phyloP scores from a whole-genome alignment of 1,140 invertebrate genomes.

The Ooceraea biroi region DNA sequence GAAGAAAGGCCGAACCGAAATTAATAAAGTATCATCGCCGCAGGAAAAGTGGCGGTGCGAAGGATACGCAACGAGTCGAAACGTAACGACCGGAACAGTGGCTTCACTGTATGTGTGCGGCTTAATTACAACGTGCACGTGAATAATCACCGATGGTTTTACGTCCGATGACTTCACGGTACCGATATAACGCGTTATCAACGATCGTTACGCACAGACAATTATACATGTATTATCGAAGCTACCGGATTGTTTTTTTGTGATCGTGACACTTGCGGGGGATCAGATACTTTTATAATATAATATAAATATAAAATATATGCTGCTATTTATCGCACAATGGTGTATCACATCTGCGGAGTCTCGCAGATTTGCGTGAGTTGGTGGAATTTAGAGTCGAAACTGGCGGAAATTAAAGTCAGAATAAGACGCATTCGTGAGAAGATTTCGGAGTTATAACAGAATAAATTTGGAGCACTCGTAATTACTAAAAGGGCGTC shows the following conservation, averaged over 20 bases:
- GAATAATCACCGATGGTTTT: constrained; percentile 27
- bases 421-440: not conserved
- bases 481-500: constrained; percentile 36
- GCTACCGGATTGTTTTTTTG: too few species aligned
- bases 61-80: not conserved
- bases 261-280: not conserved
- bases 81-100: constrained; percentile 17
- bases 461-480: constrained; percentile 25
- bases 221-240: constrained; percentile 3
- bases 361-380: not conserved
- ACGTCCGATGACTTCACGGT: constrained; percentile 34
- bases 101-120: constrained; percentile 13
- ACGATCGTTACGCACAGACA: not conserved
- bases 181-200: constrained; percentile 23
- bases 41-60: not conserved
- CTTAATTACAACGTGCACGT: constrained; percentile 24
- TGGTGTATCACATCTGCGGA: not conserved
- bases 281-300: not conserved
- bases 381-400: constrained; percentile 18
- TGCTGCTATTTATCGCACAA: not conserved
- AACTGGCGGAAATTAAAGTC: too few species aligned
- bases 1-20: constrained; percentile 4
- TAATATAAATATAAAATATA: not conserved
- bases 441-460: constrained; percentile 14
- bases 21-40: not conserved